These are phyloP conservation scores for Heliconius hortense DNA, from an alignment of 2,888 invertebrate genomes.

Conservation along the genomic window DNA sequence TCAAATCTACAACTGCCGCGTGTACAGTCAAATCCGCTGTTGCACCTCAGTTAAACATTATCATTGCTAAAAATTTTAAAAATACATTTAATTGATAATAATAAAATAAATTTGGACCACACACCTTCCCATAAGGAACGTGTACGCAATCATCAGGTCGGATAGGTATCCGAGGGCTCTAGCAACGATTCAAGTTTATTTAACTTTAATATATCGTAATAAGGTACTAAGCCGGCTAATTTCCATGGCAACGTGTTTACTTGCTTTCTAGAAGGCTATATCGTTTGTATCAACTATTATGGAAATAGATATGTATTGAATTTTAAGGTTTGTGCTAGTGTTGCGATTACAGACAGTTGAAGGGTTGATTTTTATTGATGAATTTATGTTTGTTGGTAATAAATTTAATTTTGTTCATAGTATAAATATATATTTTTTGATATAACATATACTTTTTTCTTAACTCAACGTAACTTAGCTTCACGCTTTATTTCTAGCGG, in stretches of 20 bases:
- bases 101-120: slow-evolving; percentile 34
- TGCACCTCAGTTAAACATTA: too few species aligned
- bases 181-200: slow-evolving; percentile 49
- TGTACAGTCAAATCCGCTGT: too few species aligned
- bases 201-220: slow-evolving; percentile 43
- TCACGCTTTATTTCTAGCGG: too few species aligned
- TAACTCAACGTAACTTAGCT: too few species aligned
- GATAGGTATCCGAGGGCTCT: slow-evolving; percentile 37
- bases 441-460: too few species aligned
- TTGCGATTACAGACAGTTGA: neutral
- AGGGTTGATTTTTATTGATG: neutral
- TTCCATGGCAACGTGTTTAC: slow-evolving; percentile 40
- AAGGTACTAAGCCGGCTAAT: slow-evolving; percentile 40
- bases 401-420: neutral
- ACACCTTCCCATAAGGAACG: slow-evolving; percentile 44
- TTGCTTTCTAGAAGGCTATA: slow-evolving; percentile 33
- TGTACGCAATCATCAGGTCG: slow-evolving; percentile 34
- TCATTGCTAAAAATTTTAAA: neutral
- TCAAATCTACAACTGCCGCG: too few species aligned
- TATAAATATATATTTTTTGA: too few species aligned
- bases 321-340: neutral
- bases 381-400: neutral
- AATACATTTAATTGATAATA: neutral
- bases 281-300: slow-evolving; percentile 31
- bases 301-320: slow-evolving; percentile 29